These are phyloP conservation scores for Aphelinus certus DNA, from an alignment of 1,140 invertebrate genomes.

Conservation along the genomic window DNA sequence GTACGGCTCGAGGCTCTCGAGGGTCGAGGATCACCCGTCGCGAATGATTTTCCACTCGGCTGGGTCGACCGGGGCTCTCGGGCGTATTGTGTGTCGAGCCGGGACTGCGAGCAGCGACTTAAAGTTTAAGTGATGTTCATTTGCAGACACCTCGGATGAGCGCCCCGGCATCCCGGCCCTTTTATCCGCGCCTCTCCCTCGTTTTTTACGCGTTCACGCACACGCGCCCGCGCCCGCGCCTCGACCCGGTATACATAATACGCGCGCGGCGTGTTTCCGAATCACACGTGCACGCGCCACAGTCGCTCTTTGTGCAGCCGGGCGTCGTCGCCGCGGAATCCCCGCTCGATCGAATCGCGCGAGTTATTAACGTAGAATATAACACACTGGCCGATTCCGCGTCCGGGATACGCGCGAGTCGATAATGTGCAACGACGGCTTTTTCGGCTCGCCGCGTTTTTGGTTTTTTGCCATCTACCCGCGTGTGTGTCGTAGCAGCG, in stretches of 20 bases:
- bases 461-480: no score
- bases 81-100: slow-evolving; percentile 33
- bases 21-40: slow-evolving; percentile 46
- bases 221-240: neutral
- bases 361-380: no score
- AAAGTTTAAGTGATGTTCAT: slow-evolving; percentile 49
- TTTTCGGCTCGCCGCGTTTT: no score
- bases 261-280: neutral
- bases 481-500: no score
- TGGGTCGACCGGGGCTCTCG: slow-evolving; percentile 12
- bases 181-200: no score
- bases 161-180: slow-evolving; percentile 23
- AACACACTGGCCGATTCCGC: no score
- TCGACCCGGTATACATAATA: slow-evolving; percentile 17
- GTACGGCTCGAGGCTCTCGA: no score
- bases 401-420: no score
- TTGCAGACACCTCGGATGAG: slow-evolving; percentile 51
- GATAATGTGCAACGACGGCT: no score
- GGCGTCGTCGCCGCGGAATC: no score
- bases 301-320: no score
- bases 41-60: slow-evolving; percentile 49
- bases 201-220: slow-evolving; percentile 1
- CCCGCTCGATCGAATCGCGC: no score
- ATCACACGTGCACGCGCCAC: neutral
- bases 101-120: slow-evolving; percentile 17